Evolutionary conservation across 2,113 vertebrate genomes (phyloP), one percentile per base, ranked within the genome.

Genomic region (Numenius arquata): DNA sequence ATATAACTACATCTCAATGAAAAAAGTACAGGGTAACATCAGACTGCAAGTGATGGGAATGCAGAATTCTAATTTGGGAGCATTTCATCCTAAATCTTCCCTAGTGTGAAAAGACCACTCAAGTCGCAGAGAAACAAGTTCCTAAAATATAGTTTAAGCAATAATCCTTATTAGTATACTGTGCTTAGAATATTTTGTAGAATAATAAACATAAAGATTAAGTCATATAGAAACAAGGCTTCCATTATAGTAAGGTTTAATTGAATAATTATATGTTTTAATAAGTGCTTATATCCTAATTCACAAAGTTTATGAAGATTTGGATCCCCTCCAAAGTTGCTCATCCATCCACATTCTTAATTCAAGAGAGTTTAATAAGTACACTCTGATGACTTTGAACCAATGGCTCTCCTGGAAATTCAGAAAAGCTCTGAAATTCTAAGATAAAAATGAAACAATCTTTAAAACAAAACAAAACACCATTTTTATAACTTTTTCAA

Each of bases 281-380:
- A 90, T 73, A 85, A n/a, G 48, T 82, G 81, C 55, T 95, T 95
- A 68, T 66, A 94, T 88, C 48, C 45, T 73, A 92, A 75, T 90
- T 79, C n/a, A 75, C 58, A 91, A 96, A 93, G 81, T 96, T 94
- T 89, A 91, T 16, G 12, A 96, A 90, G 67, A 67, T 80, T 73
- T 96, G 97, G 95, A 89, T 74, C 12, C 19, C 18, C n/a, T 96
- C 97, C 97, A 96, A 52, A 81, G 19, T 61, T 94, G 75, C 36
- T 95, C 73, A 85, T 90, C 67, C 63, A 59, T 48, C 50, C 45
- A 43, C 34, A 7, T 55, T 68, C 52, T 76, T 59, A 94, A 95
- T 89, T 95, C 63, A 41, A 59, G 7, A 12, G 63, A 90, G 53
- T 89, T 97, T 95, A 96, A 93, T 55, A 92, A 93, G 50, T 56